These are phyloP conservation scores for Lampris megalopsis DNA, from an alignment of 2,113 vertebrate genomes.

Conservation along the genomic window DNA sequence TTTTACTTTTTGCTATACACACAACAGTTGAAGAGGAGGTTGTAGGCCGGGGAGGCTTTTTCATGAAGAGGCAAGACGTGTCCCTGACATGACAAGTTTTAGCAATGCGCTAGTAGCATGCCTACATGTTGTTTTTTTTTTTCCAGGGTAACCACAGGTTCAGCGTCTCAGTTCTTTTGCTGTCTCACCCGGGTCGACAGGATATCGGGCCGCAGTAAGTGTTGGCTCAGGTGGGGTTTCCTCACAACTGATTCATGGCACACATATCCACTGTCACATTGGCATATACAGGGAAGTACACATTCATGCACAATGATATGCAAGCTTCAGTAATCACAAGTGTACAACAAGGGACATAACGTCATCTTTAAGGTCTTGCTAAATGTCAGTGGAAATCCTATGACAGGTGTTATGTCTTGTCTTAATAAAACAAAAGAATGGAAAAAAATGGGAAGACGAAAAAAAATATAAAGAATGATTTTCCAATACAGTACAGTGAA, in stretches of 20 bases:
- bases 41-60: constrained; percentile 5
- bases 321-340: too few species aligned
- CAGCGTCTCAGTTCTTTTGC: constrained; percentile 69
- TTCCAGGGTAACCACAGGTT: constrained; percentile 47
- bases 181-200: constrained; percentile 72
- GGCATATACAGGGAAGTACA: constrained; percentile 24
- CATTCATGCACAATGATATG: constrained; percentile 3
- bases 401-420: too few species aligned
- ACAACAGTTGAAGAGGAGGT: constrained; percentile 9
- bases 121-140: constrained; percentile 41
- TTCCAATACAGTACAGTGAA: constrained; percentile 31
- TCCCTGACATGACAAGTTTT: too few species aligned
- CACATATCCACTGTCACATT: constrained; percentile 30
- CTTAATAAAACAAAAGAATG: too few species aligned
- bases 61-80: constrained; percentile 40
- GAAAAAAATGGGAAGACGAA: too few species aligned
- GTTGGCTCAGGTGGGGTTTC: constrained; percentile 47
- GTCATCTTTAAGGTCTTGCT: too few species aligned
- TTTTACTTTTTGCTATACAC: constrained; percentile 8
- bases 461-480: not conserved
- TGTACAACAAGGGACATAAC: too few species aligned
- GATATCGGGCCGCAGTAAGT: constrained; percentile 66
- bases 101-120: constrained; percentile 54
- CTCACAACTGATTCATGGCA: constrained; percentile 55
- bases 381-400: too few species aligned